Conservation (phyloP, 2,797 vertebrate species). For the Argyrosomus regius region DNA sequence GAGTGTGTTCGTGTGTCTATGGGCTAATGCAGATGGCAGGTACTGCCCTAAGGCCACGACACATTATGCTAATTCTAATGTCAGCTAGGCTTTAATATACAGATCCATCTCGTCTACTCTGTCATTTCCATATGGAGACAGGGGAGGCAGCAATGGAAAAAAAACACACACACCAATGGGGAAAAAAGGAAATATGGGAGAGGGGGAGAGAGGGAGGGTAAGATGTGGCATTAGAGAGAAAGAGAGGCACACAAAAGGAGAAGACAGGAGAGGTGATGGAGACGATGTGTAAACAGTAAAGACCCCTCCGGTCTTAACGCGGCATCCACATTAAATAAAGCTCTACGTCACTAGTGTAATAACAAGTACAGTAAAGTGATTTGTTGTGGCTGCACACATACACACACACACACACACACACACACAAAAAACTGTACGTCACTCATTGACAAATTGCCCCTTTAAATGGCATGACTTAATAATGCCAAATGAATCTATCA, state of each 20-base stretch:
- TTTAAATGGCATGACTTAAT: conserved; percentile 80
- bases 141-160: conserved; percentile 83
- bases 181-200: conserved; percentile 56
- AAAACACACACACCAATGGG: conserved; percentile 53
- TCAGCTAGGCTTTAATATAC: conserved; percentile 99
- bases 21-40: conserved; percentile 98
- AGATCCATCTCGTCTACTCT: conserved; percentile 95
- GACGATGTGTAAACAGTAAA: conserved; percentile 67
- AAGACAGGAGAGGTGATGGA: conserved; percentile 59
- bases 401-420: conserved; percentile 36
- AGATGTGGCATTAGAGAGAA: conserved; percentile 59
- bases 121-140: conserved; percentile 95
- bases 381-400: conserved; percentile 46
- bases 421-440: conserved; percentile 50
- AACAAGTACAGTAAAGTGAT: conserved; percentile 68
- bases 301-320: conserved; percentile 53
- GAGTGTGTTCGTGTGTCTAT: conserved; percentile 89
- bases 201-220: conserved; percentile 34
- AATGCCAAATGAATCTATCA: conserved; percentile 81
- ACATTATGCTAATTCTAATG: conserved; percentile 99
- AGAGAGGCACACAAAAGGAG: conserved; percentile 59
- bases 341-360: conserved; percentile 66
- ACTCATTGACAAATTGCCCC: conserved; percentile 74
- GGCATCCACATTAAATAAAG: conserved; percentile 70
- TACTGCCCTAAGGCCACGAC: conserved; percentile 95